phyloP scores from a whole-genome alignment of 2,888 invertebrate genomes.

The Acrocera orbiculus region DNA sequence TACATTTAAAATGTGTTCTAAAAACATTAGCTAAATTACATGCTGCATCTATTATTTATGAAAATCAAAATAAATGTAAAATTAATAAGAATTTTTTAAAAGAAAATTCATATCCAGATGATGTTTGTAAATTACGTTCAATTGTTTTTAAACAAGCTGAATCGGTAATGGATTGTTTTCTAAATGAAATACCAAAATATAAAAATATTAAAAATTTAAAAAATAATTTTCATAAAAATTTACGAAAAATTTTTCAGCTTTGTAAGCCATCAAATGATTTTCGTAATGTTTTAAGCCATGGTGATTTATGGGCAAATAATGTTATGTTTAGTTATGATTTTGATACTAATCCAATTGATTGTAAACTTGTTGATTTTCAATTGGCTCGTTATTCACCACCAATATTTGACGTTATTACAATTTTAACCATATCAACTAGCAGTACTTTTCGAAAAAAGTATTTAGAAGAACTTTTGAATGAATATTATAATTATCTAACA shows the following conservation, averaged over 20 bases:
- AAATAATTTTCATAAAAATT: conserved; percentile 16
- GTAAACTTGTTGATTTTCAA: conserved; percentile 52
- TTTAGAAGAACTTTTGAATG: conserved; percentile 33
- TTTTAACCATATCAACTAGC: conserved; percentile 34
- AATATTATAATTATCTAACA: conserved; percentile 37
- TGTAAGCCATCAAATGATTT: conserved; percentile 23
- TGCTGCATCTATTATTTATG: conserved; percentile 31
- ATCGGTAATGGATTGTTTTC: conserved; percentile 21
- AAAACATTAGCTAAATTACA: conserved; percentile 30
- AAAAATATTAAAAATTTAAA: conserved; percentile 14
- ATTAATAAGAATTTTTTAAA: conserved; percentile 19
- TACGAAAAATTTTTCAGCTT: conserved; percentile 22
- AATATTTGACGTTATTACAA: conserved; percentile 39
- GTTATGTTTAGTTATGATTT: conserved; percentile 26
- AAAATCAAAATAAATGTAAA: conserved; percentile 17
- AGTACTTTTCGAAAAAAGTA: conserved; percentile 30
- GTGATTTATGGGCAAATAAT: conserved; percentile 34
- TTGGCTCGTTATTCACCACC: conserved; percentile 46
- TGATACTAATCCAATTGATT: conserved; percentile 32
- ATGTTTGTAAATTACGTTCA: conserved; percentile 17
- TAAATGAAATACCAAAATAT: conserved; percentile 24
- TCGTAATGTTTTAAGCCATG: conserved; percentile 31
- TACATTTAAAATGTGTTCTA: conserved; percentile 29
- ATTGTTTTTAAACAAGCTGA: conserved; percentile 20
- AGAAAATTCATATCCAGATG: conserved; percentile 28